These are phyloP conservation scores for Sebastes trivittatus DNA, from an alignment of 2,797 vertebrate genomes.

Conservation along the genomic window DNA sequence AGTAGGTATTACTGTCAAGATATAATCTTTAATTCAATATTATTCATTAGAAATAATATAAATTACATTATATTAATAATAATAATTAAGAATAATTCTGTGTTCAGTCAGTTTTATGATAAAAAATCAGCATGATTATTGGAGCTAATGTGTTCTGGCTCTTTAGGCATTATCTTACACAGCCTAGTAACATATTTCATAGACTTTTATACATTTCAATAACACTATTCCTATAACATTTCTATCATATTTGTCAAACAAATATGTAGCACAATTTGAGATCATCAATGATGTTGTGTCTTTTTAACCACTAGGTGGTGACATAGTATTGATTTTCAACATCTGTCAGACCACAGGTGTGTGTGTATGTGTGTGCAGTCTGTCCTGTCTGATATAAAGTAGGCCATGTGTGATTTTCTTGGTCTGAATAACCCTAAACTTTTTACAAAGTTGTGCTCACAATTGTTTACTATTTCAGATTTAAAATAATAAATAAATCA, in stretches of 20 bases:
- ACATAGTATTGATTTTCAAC: neutral
- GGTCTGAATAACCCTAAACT: too few species aligned
- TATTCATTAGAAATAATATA: neutral
- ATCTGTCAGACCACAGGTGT: neutral
- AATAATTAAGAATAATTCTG: neutral
- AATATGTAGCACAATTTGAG: neutral
- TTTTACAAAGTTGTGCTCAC: neutral
- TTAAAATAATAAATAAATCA: neutral
- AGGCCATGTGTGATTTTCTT: neutral
- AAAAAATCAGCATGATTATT: neutral
- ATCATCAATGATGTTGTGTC: neutral
- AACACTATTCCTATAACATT: neutral
- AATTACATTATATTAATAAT: neutral
- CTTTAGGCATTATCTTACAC: neutral
- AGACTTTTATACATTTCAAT: neutral
- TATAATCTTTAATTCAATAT: neutral
- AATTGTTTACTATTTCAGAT: neutral
- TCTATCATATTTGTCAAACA: neutral
- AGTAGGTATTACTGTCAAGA: neutral
- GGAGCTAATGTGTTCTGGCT: accelerated
- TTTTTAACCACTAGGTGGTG: constrained; percentile 42
- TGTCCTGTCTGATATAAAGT: neutral
- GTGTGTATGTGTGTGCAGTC: neutral
- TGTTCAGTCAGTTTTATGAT: neutral
- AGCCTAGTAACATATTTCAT: neutral